Evolutionary conservation across 2,888 invertebrate genomes (phyloP), one percentile per base, ranked within the genome.

Genomic region (Parochlus steinenii): DNA sequence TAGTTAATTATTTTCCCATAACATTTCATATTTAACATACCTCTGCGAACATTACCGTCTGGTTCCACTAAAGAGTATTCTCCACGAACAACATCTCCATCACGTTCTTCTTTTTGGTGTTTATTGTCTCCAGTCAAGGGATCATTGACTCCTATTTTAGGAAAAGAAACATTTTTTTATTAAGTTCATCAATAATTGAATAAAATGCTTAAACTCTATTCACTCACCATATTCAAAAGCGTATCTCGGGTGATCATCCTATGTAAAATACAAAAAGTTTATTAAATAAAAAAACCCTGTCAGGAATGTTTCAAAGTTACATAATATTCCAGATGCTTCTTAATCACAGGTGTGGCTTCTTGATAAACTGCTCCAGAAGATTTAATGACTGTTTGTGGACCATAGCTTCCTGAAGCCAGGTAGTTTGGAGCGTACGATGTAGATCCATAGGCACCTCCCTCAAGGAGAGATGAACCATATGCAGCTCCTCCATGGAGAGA

Each of bases 101-200:
- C 73, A 10, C 77, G 64, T 47, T 73, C 69, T 52, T 77, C 78
- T 46, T 70, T 71, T 52, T 78, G 78, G 45, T 73, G 71, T 49
- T 79, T 78, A 41, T 73, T 65, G 48, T 79, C 78, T 31, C 77
- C 76, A 2, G 77, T 77, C 55, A 74, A 71, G 10, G 73, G 72
- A 54, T 79, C 78, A 48, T 77, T 71, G 7, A 78, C 78, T 37
- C 65, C n/a, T n/a, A n/a, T n/a, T n/a, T n/a, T n/a, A n/a, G n/a
- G n/a, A n/a, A n/a, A n/a, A n/a, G n/a, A n/a, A n/a, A n/a, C n/a
- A n/a, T n/a, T n/a, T n/a, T n/a, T n/a, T n/a, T n/a, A n/a, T n/a
- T n/a, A n/a, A n/a, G n/a, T n/a, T n/a, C n/a, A n/a, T n/a, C n/a
- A n/a, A n/a, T n/a, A n/a, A n/a, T n/a, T n/a, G n/a, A n/a, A n/a